A percentile compares a stretch with the other conserved stretches of the same genome.
Conservation (phyloP, 2,797 vertebrate genomes). For the Lemur catta region DNA sequence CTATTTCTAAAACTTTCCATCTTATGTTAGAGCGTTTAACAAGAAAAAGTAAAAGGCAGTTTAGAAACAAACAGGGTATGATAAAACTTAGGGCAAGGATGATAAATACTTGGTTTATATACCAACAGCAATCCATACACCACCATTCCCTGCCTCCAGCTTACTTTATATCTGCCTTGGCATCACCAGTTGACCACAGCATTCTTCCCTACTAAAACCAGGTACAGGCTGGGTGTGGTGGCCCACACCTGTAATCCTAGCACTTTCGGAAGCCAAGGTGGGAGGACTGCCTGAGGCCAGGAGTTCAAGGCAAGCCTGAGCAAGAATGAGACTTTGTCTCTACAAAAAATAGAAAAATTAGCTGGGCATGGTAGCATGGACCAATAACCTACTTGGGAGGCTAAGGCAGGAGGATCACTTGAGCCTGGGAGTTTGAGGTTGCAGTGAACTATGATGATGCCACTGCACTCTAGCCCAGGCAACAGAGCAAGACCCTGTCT, state of each 20-base stretch:
- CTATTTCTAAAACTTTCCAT: constrained; percentile 18
- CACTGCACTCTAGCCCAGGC: neutral
- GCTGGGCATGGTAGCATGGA: neutral
- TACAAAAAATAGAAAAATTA: no score
- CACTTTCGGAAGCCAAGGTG: no score
- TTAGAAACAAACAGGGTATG: neutral
- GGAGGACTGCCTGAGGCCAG: neutral
- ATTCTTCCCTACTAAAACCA: neutral
- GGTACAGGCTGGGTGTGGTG: no score
- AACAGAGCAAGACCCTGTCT: neutral
- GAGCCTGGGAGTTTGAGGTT: neutral
- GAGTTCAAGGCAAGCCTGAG: neutral
- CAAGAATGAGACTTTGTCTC: neutral
- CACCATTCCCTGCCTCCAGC: neutral
- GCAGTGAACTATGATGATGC: neutral
- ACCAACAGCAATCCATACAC: neutral
- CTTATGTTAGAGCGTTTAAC: neutral
- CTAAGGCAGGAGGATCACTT: neutral
- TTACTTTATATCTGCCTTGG: neutral
- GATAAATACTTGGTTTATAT: neutral
- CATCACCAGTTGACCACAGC: neutral
- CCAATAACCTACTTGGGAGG: neutral
- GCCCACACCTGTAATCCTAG: no score
- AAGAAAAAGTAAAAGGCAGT: neutral
- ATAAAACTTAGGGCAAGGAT: neutral